Base-by-base conservation (phyloP, 2,113 vertebrate species). In the Chlamydotis undulata region DNA sequence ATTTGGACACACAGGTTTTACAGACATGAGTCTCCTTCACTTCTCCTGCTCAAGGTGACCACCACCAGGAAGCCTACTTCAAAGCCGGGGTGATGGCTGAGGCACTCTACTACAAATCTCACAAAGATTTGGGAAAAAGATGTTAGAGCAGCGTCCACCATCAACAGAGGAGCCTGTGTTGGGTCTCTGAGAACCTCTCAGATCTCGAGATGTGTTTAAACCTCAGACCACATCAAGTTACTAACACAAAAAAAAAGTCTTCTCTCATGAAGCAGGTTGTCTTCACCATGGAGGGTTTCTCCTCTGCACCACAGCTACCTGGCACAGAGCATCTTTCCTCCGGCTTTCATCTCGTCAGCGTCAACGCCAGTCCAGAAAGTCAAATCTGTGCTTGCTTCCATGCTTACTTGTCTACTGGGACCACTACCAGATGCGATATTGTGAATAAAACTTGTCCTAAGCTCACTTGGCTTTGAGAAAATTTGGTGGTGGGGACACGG, bases 61-160 rank as follows among this genome's bases (percentile, higher is more conserved):
- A 16, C 61, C 24, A 28, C 26, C 19, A 25, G 17, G 19, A 41
- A 60, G 47, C n/a, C 5, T 1, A 3, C 45, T 47, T 29, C 60
- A n/a, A 60, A 67, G 60, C 39, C 0, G 1, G 47, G 14, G 14
- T 19, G 60, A 25, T 0, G 1, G 37, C 29, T 4, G 64, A 57
- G 43, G 29, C 11, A 1, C 14, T 35, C 19, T 3, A 24, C 24
- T 9, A 22, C 18, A 7, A 2, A 56, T 10, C 56, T n/a, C 39
- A 13, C 9, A 8, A 21, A 55, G 65, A 55, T 26, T 2, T 19
- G 37, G 67, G 45, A 53, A 43, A 60, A 47, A 47, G 28, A n/a
- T 9, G 10, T 45, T 22, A 28, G 25, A 57, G 49, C 6, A n/a
- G 14, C n/a, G 7, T 12, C 55, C 7, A 1, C 3, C 24, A 26